Evolutionary conservation across 2,113 vertebrate genomes (phyloP), one percentile per base, ranked within the genome.

Genomic region (Cyprinodon variegatus): DNA sequence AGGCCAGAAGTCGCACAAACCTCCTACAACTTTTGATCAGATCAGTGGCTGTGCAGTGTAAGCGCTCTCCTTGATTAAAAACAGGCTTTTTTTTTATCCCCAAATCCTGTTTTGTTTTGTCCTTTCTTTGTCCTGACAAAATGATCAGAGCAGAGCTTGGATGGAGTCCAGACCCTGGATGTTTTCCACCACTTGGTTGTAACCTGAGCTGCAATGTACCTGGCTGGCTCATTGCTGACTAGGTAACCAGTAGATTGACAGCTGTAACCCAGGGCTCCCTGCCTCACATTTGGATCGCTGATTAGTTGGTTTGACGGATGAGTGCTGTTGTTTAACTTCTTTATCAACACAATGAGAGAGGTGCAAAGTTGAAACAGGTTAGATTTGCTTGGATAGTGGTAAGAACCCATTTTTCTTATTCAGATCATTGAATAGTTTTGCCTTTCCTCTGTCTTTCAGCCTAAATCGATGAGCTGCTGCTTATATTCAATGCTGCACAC

Each of bases 131-230:
- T 88, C 72, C 74, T 88, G 88, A 79, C 87, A 87, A 86, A 84
- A 77, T 72, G 78, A 91, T 84, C 83, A 85, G 85, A 90, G 85
- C 17, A 61, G 65, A 64, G 74, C 69, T 90, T 89, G 88, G 85
- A 78, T 64, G 71, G 61, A 64, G 73, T 77, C 84, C 88, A 91
- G 87, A 76, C 39, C 41, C 79, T 85, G 65, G 90, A 91, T 90
- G 82, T 92, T 91, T 89, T 92, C 91, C 83, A 89, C 72, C 48
- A n/a, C 77, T 85, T 78, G 83, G 78, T 82, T 76, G 75, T 77
- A 53, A 38, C 62, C 70, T 82, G 78, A 78, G 79, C 79, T 77
- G 67, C 70, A 65, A 66, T 41, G 63, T 61, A 40, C 8, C 71
- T 87, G 50, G 63, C 50, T 77, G 74, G 72, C 48, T 67, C 60